Base-by-base conservation (phyloP, 2,797 vertebrate genomes). In the Caiman crocodilus region DNA sequence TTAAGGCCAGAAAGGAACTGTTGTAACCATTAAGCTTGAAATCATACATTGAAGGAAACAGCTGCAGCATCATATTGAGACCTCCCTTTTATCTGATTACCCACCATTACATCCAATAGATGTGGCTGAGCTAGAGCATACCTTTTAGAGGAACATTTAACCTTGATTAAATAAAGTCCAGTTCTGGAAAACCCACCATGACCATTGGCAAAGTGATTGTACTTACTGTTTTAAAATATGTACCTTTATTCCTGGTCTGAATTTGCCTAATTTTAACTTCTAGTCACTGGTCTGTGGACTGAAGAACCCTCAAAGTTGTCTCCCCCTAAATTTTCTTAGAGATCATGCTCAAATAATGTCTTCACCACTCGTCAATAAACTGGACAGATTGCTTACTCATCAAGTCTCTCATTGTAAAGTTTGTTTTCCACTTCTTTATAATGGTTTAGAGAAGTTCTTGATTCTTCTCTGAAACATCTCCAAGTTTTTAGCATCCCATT, bases 251-350 rank as follows among this genome's bases (percentile, higher is more conserved):
- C 65, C 42, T 55, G 42, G 84, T 42, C 59, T 14, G 59, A 55
- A 21, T 67, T 42, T 87, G 26, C 69, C 60, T 26, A 18, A 14
- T 18, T 59, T 23, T 1, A 1, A 89, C 87, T 89, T 82, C 59
- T 56, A 28, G 18, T 32, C 21, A 28, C 2, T 28, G 4, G n/a
- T 18, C 59, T 59, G 32, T 23, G 71, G 50, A 13, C 32, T 30
- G 60, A 83, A 71, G 79, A 73, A 25, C 69, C 82, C n/a, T 12
- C 26, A 77, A 82, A 74, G 82, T 14, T 60, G 32, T 85, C 67
- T 77, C 64, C 78, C 57, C 25, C 59, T 60, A 6, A 14, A 85
- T 67, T 55, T 87, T 1, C 50, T 75, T 0, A 0, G 18, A 73
- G 15, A 1, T 35, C 58, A 69, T 21, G 32, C 57, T 71, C 55